Evolutionary conservation across 2,113 vertebrate genomes (phyloP).

Genomic region (Aegotheles bennettii): DNA sequence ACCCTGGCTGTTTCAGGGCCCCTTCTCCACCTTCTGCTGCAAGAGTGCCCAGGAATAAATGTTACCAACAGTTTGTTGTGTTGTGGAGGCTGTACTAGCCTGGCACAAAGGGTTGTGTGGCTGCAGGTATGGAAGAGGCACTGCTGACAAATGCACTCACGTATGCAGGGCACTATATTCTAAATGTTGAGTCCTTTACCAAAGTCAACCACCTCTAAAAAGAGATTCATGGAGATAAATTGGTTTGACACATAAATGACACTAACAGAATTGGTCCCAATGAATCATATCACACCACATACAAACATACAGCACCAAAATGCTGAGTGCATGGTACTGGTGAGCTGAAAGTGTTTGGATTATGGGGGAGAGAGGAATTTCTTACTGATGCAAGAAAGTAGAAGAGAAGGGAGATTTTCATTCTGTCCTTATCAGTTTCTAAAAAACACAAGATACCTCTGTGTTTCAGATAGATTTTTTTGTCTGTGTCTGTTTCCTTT

Average conservation of each 20-base stretch:
- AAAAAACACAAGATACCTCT: neutral
- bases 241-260: rapidly evolving
- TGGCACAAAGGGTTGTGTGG: neutral
- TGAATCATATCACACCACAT: rapidly evolving
- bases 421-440: neutral
- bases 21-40: neutral
- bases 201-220: neutral
- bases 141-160: neutral
- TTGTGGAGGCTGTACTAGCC: neutral
- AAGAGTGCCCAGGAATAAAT: neutral
- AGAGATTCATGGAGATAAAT: too few relatives aligned
- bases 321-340: rapidly evolving
- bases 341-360: too few relatives aligned
- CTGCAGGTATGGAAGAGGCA: neutral
- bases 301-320: neutral
- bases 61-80: neutral
- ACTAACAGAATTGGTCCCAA: neutral
- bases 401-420: neutral
- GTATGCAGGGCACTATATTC: neutral
- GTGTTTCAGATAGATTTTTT: neutral
- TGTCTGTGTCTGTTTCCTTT: neutral
- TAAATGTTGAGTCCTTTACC: neutral
- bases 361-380: neutral
- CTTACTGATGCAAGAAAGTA: neutral
- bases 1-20: neutral